A percentile compares a stretch with the other conserved stretches of the same genome.
Conservation (phyloP, 2,888 invertebrate species). For the Disparrhopalites patrizii region DNA sequence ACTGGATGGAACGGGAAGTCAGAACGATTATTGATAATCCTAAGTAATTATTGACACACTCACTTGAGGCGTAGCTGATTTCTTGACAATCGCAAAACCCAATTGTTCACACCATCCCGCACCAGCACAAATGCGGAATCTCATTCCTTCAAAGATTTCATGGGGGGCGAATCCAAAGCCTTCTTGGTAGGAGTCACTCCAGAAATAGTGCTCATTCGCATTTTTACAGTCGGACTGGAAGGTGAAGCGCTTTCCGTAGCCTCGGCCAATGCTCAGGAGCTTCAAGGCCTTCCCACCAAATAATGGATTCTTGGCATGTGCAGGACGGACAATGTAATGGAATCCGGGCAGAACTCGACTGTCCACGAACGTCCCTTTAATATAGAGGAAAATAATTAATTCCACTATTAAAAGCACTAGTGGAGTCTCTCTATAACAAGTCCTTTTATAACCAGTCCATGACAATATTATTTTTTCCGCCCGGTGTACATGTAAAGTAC, state of each 20-base stretch:
- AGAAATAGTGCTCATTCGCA: slow-evolving; percentile 66
- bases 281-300: slow-evolving; percentile 65
- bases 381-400: slow-evolving; percentile 15
- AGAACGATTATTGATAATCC: too few species aligned
- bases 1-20: too few species aligned
- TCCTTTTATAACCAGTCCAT: too few species aligned
- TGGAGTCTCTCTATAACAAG: too few species aligned
- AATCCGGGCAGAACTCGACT: slow-evolving; percentile 69
- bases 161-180: slow-evolving; percentile 57
- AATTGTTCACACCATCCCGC: slow-evolving; percentile 55
- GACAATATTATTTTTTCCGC: too few species aligned
- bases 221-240: slow-evolving; percentile 62
- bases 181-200: slow-evolving; percentile 72
- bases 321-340: slow-evolving; percentile 66
- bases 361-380: slow-evolving; percentile 67
- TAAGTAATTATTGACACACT: too few species aligned
- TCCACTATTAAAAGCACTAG: neutral
- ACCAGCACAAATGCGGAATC: slow-evolving; percentile 61
- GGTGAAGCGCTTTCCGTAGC: slow-evolving; percentile 68
- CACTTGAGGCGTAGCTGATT: slow-evolving; percentile 65
- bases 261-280: slow-evolving; percentile 66
- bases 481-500: too few species aligned
- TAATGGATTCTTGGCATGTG: slow-evolving; percentile 61
- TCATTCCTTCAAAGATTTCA: slow-evolving; percentile 64
- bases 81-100: slow-evolving; percentile 65